A percentile compares a stretch with the other conserved stretches of the same genome.
Evolutionary conservation across 2,888 invertebrate species (phyloP).

Genomic region (Amblyjoppa proteus): DNA sequence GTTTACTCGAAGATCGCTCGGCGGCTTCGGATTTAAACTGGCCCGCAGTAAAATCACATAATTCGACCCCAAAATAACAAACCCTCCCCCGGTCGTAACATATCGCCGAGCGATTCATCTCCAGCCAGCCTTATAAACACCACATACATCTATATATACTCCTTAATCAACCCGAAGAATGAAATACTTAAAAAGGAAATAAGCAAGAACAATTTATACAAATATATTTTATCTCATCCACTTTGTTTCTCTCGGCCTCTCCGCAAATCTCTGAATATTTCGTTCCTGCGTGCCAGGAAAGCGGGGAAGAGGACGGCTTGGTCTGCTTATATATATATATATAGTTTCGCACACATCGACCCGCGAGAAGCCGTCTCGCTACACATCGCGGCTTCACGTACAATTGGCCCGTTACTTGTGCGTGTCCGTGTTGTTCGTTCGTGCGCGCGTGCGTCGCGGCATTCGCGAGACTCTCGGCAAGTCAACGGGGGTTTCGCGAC

Average conservation of each 20-base stretch:
- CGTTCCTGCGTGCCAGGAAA: slow-evolving; percentile 9
- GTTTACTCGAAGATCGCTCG: slow-evolving; percentile 19
- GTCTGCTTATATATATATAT: neutral
- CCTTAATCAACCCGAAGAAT: neutral
- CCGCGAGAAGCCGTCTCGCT: slow-evolving; percentile 13
- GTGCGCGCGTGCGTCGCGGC: slow-evolving; percentile 54
- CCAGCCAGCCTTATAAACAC: neutral
- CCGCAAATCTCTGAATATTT: slow-evolving; percentile 50
- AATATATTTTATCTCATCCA: slow-evolving; percentile 44
- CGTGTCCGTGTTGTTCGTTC: slow-evolving; percentile 20
- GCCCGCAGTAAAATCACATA: slow-evolving; percentile 1
- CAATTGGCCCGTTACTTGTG: slow-evolving; percentile 66
- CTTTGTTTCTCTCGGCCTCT: slow-evolving; percentile 53
- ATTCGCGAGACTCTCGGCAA: slow-evolving; percentile 67
- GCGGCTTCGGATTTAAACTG: slow-evolving; percentile 26
- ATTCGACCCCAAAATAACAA: slow-evolving; percentile 22
- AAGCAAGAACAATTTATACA: slow-evolving; percentile 49
- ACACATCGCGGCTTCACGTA: slow-evolving; percentile 12
- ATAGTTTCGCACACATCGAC: slow-evolving; percentile 19
- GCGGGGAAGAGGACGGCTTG: neutral
- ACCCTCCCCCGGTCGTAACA: neutral
- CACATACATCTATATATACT: neutral
- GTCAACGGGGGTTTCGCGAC: slow-evolving; percentile 69
- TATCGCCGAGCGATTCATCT: neutral
- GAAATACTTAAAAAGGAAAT: slow-evolving; percentile 7